Evolutionary conservation across 2,888 invertebrate species (phyloP).

Genomic region (Luperina testacea): DNA sequence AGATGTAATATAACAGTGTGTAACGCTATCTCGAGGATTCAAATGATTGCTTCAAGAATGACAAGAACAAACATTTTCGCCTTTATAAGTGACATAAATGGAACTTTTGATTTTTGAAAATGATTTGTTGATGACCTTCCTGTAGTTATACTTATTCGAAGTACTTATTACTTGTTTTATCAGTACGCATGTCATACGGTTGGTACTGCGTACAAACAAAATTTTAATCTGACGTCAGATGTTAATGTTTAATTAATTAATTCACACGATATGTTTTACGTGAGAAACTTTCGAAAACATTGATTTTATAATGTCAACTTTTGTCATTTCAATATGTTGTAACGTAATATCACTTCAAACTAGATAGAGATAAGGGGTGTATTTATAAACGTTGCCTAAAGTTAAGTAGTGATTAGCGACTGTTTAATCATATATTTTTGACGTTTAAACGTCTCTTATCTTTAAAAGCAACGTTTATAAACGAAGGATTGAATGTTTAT

Average conservation of each 20-base stretch:
- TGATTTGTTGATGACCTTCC: background rate
- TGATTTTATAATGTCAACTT: slow-evolving; percentile 10
- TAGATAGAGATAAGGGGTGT: background rate
- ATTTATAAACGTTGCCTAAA: background rate
- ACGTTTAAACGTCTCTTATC: background rate
- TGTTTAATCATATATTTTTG: background rate
- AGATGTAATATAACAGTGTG: background rate
- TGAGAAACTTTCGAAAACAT: slow-evolving; percentile 31
- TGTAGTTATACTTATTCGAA: background rate
- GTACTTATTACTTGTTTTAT: slow-evolving; percentile 2
- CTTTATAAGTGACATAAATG: background rate
- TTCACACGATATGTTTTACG: slow-evolving; percentile 31
- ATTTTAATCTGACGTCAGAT: slow-evolving; percentile 29
- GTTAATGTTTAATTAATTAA: slow-evolving; percentile 28
- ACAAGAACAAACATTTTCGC: background rate
- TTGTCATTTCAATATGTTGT: background rate
- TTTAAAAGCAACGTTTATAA: background rate
- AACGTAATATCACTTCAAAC: background rate
- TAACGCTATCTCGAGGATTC: no score
- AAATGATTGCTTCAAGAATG: background rate
- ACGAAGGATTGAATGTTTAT: background rate
- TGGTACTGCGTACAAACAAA: slow-evolving; percentile 5
- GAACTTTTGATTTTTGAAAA: background rate
- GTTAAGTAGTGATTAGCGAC: no score
- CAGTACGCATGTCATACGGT: background rate